Base-by-base conservation (phyloP, 2,113 vertebrate genomes). In the Cariama cristata region DNA sequence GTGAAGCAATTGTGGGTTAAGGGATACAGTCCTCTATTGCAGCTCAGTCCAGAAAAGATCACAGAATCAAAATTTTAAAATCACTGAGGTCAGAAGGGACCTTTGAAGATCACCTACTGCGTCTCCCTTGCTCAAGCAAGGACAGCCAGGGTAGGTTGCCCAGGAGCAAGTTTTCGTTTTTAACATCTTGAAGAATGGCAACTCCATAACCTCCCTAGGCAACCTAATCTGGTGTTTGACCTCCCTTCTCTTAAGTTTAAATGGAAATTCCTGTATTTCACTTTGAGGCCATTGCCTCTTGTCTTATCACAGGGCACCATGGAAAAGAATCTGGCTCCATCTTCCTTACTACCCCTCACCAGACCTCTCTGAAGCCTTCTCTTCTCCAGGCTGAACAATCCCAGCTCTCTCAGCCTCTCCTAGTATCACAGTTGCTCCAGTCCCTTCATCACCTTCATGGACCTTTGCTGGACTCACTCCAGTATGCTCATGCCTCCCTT, bases 81-180 rank as follows among this genome's bases (percentile, higher is more conserved):
- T 59, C 28, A 35, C 2, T 71, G 50, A 85, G 24, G 38, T 69
- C 38, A 81, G 50, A 91, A 87, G 14, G 12, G 19, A 73, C 10
- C 3, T 73, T 66, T 76, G 30, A 11, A 53, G 47, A 72, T 55
- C 19, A n/a, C 2, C 2, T 55, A 42, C 66, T 38, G 14, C 8
- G 38, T 10, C 9, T 1, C 0, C 1, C 0, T 21, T 33, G 38
- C 21, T 42, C 26, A 55, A 67, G n/a, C 18, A 75, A 42, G 21
- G 33, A 73, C 21, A 72, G 8, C 3, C 12, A 66, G 15, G 62
- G 5, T 14, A 64, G 8, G 35, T 18, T 86, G 7, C 11, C 22
- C 66, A 83, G 26, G 12, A 67, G 4, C 3, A 28, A 9, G 4
- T 8, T 83, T 68, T 52, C 35, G 1, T 0, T 94, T 83, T 73